phyloP scores from a whole-genome alignment of 2,888 invertebrate species.

The Lagria hirta region DNA sequence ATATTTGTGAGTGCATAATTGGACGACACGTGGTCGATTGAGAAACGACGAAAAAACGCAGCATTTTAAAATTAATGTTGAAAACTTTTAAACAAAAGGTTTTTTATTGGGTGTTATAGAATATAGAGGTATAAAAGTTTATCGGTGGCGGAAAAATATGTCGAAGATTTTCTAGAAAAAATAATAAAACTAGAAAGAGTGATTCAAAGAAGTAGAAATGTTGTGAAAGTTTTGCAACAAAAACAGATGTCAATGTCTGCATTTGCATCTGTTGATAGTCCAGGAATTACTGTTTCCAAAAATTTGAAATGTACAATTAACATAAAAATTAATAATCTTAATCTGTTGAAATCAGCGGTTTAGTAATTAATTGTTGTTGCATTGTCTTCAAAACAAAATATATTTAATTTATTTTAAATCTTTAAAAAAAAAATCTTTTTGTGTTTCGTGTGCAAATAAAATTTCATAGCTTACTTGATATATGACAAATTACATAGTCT shows the following conservation, averaged over 20 bases:
- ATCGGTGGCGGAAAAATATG: conserved; percentile 2
- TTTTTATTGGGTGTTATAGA: too few species aligned
- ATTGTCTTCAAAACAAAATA: not conserved
- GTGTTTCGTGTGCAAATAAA: too few species aligned
- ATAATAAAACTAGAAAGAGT: conserved; percentile 1
- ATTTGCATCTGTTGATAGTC: conserved; percentile 2
- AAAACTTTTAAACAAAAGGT: too few species aligned
- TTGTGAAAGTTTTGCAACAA: conserved; percentile 8
- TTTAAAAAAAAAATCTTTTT: too few species aligned
- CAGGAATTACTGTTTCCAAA: conserved; percentile 8
- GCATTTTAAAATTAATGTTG: too few species aligned
- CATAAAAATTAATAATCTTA: conserved; percentile 3
- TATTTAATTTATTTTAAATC: too few species aligned
- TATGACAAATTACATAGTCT: too few species aligned
- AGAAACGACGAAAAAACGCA: too few species aligned
- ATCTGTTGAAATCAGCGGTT: conserved; percentile 4
- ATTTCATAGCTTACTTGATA: too few species aligned
- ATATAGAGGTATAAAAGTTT: too few species aligned
- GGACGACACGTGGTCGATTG: too few species aligned
- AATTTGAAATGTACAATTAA: conserved; percentile 2
- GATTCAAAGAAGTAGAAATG: conserved; percentile 4
- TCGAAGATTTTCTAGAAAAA: conserved; percentile 1
- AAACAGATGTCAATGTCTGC: conserved; percentile 2
- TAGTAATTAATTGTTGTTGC: conserved; percentile 4
- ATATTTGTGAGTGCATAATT: too few species aligned